Base-by-base conservation (phyloP, 2,888 invertebrate species). In the Meloe dianella region DNA sequence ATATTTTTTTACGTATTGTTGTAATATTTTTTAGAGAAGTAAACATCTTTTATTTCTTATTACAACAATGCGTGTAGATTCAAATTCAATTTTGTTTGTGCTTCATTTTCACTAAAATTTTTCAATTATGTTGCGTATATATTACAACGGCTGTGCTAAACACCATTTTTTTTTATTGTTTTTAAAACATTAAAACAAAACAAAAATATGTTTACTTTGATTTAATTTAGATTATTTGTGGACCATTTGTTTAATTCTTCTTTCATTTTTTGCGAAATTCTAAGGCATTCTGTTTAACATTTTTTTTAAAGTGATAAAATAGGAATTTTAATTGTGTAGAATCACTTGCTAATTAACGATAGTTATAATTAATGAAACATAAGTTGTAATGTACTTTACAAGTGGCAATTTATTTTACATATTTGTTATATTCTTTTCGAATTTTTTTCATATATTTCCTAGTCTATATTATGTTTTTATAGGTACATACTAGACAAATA, bases 171-270 rank as follows among this genome's bases (percentile, higher is more conserved):
- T 58, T 64, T 64, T 61, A 41, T n/a, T n/a, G n/a, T n/a, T n/a
- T n/a, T n/a, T n/a, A n/a, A n/a, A n/a, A n/a, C n/a, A 35, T 30
- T 60, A 47, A 35, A 20, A 54, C 47, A 61, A 30, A 62, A 59
- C 38, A 57, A 69, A 74, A 74, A 73, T 71, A 69, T 74, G 73
- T 64, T 74, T 69, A 74, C 72, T 75, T 75, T 75, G 71, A 68
- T 62, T 14, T 4, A n/a, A 35, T 35, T 65, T 72, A 57, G 60
- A 66, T 69, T 73, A 60, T 51, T 30, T 62, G 67, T 67, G 70
- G 71, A 72, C 73, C 69, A 71, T 57, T 69, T 35, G 35, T 63
- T 57, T 62, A n/a, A n/a, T n/a, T n/a, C n/a, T 35, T 20, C 5
- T 41, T 5, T n/a, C 5, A 35, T 27, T 27, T 4, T 27, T 27